phyloP scores from a whole-genome alignment of 1,140 invertebrate species.

The Rhopalosiphum padi region DNA sequence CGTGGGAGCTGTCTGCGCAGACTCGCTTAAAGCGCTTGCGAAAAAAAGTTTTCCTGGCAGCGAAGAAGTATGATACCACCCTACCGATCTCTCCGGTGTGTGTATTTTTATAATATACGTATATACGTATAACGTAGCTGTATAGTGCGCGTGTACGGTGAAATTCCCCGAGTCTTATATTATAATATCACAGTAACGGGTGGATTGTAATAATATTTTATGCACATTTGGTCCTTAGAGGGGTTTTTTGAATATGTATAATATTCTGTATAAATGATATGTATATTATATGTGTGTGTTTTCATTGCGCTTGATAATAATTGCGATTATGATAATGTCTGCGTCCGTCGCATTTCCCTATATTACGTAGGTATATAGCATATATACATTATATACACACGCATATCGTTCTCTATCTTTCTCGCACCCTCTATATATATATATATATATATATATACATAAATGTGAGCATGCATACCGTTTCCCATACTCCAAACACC shows the following conservation, averaged over 20 bases:
- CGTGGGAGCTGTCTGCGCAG: neutral
- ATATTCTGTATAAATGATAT: neutral
- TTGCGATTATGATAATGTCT: constrained; percentile 46
- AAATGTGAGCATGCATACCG: neutral
- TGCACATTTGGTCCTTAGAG: constrained; percentile 17
- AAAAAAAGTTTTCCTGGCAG: constrained; percentile 30
- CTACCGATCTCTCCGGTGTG: neutral
- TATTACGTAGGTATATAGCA: neutral
- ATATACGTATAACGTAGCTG: neutral
- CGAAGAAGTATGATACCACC: constrained; percentile 33
- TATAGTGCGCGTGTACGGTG: neutral
- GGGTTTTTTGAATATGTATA: neutral
- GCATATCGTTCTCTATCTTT: neutral
- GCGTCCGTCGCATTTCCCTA: neutral
- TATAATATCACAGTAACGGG: neutral
- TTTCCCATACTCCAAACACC: neutral
- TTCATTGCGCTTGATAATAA: constrained; percentile 34
- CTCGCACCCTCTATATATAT: neutral
- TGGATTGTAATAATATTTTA: neutral
- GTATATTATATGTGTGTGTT: neutral
- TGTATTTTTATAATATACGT: constrained; percentile 1
- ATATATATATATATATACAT: neutral
- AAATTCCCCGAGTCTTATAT: constrained; percentile 14
- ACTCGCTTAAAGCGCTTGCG: neutral
- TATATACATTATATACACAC: constrained; percentile 2